Conservation (phyloP, 2,113 vertebrate species). For the Sebastes schlegelii region DNA sequence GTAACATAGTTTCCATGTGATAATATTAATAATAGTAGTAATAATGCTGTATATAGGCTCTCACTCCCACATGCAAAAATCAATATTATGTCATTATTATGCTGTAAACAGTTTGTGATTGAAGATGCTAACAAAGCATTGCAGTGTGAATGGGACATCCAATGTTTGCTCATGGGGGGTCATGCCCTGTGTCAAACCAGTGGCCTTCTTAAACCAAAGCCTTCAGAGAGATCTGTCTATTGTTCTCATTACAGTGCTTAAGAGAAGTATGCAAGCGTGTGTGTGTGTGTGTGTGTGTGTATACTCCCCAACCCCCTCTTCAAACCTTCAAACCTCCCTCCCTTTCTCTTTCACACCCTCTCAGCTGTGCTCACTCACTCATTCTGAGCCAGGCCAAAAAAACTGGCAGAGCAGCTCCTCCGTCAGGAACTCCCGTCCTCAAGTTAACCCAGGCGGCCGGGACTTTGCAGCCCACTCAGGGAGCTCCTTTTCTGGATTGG, state of each 20-base stretch:
- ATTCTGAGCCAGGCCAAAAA: constrained; percentile 71
- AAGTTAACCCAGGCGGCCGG: constrained; percentile 52
- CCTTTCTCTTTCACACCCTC: constrained; percentile 79
- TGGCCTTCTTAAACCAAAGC: constrained; percentile 53
- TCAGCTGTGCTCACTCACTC: constrained; percentile 80
- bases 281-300: constrained; percentile 57
- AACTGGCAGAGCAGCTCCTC: constrained; percentile 60
- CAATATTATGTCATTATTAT: constrained; percentile 17
- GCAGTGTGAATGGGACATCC: constrained; percentile 57
- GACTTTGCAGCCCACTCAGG: constrained; percentile 38
- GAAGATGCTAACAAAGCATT: constrained; percentile 47
- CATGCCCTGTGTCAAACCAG: constrained; percentile 57
- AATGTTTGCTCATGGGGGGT: constrained; percentile 72
- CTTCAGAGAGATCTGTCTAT: constrained; percentile 82
- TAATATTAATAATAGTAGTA: background rate
- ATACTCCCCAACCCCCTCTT: constrained; percentile 68
- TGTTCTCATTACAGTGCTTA: constrained; percentile 80
- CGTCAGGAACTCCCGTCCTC: constrained; percentile 61
- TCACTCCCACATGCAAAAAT: constrained; percentile 1
- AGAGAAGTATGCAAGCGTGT: constrained; percentile 69
- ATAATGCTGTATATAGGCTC: background rate
- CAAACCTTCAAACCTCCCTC: constrained; percentile 66
- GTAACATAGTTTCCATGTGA: background rate
- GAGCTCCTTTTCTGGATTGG: constrained; percentile 45
- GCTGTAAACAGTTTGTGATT: background rate